Evolutionary conservation across 64 coral and sea anemone species (phyloP).

Genomic region (Stichodactyla mertensii): DNA sequence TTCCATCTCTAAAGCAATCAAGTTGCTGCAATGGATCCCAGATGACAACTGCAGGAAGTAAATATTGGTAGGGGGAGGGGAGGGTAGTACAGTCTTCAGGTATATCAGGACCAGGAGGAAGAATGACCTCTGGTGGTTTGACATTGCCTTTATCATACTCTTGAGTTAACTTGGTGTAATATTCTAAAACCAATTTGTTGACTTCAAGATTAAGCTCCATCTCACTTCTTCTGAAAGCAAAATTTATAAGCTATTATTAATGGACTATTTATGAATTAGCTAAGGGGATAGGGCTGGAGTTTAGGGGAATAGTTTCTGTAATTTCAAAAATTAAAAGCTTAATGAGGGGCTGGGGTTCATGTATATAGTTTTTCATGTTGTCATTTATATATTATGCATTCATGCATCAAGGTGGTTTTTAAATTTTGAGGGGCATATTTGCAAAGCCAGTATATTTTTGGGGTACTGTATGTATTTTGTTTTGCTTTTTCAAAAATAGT

Average conservation of each 20-base stretch:
- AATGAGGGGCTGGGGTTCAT: no score
- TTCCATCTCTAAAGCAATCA: slow-evolving; percentile 25
- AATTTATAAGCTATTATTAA: neutral
- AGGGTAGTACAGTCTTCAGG: slow-evolving; percentile 19
- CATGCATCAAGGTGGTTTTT: no score
- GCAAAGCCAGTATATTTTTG: no score
- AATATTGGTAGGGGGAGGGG: slow-evolving; percentile 34
- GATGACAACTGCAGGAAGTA: slow-evolving; percentile 44
- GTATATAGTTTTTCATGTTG: no score
- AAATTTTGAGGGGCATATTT: no score
- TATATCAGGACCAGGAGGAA: slow-evolving; percentile 42
- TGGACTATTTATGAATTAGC: no score
- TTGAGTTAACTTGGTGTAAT: slow-evolving; percentile 22
- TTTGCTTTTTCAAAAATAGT: no score
- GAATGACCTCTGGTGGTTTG: slow-evolving; percentile 41
- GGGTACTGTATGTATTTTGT: no score
- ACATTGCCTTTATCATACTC: slow-evolving; percentile 16
- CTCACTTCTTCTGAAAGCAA: neutral
- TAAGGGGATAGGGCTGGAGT: no score
- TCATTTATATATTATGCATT: no score
- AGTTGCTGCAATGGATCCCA: slow-evolving; percentile 48
- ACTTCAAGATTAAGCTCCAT: slow-evolving; percentile 14
- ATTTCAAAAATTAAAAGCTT: no score
- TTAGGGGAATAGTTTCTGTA: no score
- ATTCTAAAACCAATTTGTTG: slow-evolving; percentile 5